Conservation (phyloP, 1,140 invertebrate species). For the Sinella curviseta region DNA sequence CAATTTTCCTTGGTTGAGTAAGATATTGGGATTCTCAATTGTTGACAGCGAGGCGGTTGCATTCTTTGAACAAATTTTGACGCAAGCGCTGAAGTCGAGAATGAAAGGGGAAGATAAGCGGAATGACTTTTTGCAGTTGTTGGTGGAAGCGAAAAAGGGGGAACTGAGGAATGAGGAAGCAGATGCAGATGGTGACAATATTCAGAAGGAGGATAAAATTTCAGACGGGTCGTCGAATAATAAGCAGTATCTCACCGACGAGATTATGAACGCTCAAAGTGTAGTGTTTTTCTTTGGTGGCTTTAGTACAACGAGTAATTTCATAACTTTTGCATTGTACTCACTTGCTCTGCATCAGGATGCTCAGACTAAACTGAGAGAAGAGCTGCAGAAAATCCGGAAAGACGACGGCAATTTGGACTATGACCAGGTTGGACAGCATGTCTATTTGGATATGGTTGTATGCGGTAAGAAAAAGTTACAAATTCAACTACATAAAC, state of each 20-base stretch:
- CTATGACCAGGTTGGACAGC: background rate
- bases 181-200: background rate
- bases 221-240: background rate
- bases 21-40: background rate
- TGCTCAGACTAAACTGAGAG: background rate
- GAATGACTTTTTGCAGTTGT: conserved; percentile 12
- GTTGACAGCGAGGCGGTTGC: background rate
- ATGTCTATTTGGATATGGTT: background rate
- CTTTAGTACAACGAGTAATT: background rate
- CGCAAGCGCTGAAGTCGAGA: background rate
- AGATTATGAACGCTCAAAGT: background rate
- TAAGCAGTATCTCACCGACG: conserved; percentile 7
- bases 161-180: background rate
- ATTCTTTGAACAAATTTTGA: conserved; percentile 9
- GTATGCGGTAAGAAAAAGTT: background rate
- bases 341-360: background rate
- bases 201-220: background rate
- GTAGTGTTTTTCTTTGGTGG: background rate
- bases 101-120: background rate
- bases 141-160: conserved; percentile 8
- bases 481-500: background rate
- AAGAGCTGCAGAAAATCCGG: background rate
- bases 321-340: background rate
- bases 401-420: background rate
- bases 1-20: background rate